Base-by-base conservation (phyloP, 2,888 invertebrate genomes). In the Ctenicera cuprea region DNA sequence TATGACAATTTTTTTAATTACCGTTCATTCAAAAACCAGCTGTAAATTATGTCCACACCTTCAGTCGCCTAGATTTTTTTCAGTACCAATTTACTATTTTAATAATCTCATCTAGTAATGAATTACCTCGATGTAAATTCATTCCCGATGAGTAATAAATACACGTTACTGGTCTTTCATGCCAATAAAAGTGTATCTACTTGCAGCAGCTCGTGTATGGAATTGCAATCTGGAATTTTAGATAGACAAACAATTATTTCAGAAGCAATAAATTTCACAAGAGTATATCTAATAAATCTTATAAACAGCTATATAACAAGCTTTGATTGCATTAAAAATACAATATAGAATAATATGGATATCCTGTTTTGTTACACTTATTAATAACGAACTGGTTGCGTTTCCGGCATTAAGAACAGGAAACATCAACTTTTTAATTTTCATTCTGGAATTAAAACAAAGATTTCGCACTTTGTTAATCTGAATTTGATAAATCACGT, bases 281-380 rank as follows among this genome's bases (percentile, higher is more conserved):
- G 59, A 59, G 12, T 59, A n/a, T n/a, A 54, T 54, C 57, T 54
- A 70, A 73, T 70, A 67, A 73, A 73, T 69, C 59, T 74, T 41
- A 43, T n/a, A 67, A 67, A 43, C 74, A 22, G 67, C 38, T 22
- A 38, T 9, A 9, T 41, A 67, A 57, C 67, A 57, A 54, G 57
- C 57, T 67, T 22, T 57, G 38, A 57, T 54, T 30, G 43, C 54
- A 43, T 57, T 67, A 67, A 67, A 52, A 54, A 67, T 57, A 54
- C 41, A 57, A 67, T 54, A 43, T 5, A 3, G 26, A 14, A 67
- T 57, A 37, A 67, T 67, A 30, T 54, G 41, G 57, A 59, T 54
- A 54, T 67, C 67, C 67, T 67, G 67, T 57, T 37, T 59, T 18
- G 59, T 20, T 20, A 38, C 14, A 38, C 38, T 57, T 62, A 48